Evolutionary conservation across 2,888 invertebrate genomes (phyloP).

Genomic region (Alviniconcha strummeri): DNA sequence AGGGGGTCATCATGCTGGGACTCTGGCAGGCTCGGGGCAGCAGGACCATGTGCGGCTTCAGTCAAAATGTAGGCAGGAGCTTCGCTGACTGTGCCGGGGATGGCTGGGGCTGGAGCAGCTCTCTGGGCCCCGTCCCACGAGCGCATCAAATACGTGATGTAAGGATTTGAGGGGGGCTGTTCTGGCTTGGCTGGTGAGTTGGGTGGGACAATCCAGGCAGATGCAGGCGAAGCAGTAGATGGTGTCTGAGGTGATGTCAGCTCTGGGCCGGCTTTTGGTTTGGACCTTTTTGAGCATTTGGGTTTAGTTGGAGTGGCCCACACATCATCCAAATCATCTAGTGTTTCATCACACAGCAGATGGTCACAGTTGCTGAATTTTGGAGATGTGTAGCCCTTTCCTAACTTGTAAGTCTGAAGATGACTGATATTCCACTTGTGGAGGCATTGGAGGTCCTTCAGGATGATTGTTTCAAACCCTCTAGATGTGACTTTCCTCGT

Average conservation of each 20-base stretch:
- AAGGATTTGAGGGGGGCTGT: constrained; percentile 20
- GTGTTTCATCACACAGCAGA: constrained; percentile 43
- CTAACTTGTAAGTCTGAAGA: background rate
- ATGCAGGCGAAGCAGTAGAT: background rate
- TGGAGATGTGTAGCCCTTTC: background rate
- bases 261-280: background rate
- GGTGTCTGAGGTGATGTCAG: background rate
- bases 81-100: background rate
- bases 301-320: background rate
- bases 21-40: too few relatives aligned
- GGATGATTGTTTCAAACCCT: constrained; percentile 19
- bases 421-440: background rate
- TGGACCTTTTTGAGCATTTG: background rate
- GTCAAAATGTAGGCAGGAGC: background rate
- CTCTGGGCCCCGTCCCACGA: constrained; percentile 22
- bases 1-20: too few relatives aligned
- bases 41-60: background rate
- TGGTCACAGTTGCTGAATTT: background rate
- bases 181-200: constrained; percentile 29
- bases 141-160: constrained; percentile 24
- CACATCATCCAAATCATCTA: constrained; percentile 45
- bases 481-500: background rate
- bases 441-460: constrained; percentile 15
- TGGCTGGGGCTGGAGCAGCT: background rate
- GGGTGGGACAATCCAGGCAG: constrained; percentile 22